Conservation (phyloP, 2,113 vertebrate species). For the Macrotus californicus region DNA sequence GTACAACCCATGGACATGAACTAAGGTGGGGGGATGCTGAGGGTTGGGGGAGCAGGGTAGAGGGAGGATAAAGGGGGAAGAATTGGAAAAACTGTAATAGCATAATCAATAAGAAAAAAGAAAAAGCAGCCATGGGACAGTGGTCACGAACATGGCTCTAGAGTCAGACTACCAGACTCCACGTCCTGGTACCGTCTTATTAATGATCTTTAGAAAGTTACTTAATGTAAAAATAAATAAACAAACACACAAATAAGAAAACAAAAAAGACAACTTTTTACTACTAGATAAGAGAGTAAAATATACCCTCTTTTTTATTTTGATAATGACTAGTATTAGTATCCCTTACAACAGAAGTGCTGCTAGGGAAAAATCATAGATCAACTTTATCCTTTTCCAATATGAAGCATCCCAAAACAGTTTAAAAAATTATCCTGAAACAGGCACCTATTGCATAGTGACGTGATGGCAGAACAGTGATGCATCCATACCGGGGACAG, state of each 20-base stretch:
- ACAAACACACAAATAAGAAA: too few species aligned
- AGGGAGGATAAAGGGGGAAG: too few species aligned
- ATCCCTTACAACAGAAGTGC: not conserved
- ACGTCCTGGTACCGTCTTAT: not conserved
- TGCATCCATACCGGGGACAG: not conserved
- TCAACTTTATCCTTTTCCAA: conserved; percentile 29
- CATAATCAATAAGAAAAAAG: too few species aligned
- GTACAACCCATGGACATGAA: too few species aligned
- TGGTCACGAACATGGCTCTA: not conserved
- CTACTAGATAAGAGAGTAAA: not conserved
- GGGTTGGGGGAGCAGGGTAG: too few species aligned
- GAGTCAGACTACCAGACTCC: not conserved
- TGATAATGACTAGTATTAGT: conserved; percentile 8
- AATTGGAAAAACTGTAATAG: too few species aligned
- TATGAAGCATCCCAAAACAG: conserved; percentile 17
- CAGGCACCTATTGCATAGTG: not conserved
- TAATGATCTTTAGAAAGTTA: not conserved
- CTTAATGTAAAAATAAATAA: too few species aligned
- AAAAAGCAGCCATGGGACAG: not conserved
- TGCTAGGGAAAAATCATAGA: not conserved
- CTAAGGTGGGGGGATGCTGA: too few species aligned
- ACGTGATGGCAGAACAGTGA: not conserved
- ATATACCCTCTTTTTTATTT: not conserved
- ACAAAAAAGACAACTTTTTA: not conserved
- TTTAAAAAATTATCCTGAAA: conserved; percentile 16